Evolutionary conservation across 2,113 vertebrate species (phyloP), one percentile per base, ranked within the genome.

Genomic region (Numida meleagris): DNA sequence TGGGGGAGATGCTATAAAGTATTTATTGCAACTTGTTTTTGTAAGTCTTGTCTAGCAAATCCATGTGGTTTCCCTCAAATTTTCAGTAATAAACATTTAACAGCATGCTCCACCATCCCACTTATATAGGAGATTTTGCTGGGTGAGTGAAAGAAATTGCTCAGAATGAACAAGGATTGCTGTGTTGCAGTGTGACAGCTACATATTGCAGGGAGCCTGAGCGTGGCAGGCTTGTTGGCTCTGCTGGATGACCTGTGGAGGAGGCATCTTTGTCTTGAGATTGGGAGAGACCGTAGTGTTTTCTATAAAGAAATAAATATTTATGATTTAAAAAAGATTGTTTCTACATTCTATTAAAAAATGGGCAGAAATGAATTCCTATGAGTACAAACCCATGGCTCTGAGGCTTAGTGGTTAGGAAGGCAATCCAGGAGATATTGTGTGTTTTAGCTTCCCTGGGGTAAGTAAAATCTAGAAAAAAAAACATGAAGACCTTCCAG

Each of bases 21-120:
- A 82, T 94, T 86, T 94, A 86, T 82, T 75, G 36, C 36, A 23
- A 59, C 51, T 94, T 88, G 50, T 46, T 76, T 90, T 89, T 48
- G 66, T 59, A 82, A 61, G 76, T 48, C 80, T 90, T 88, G 80
- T 88, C 94, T 88, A 73, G 90, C 48, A 81, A 85, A 85, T 68
- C 80, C 75, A 42, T 77, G 87, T 81, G 90, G 83, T 90, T 95
- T 93, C 65, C 84, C 80, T 90, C 91, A 58, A 88, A 85, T 68
- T 90, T 93, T 77, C 43, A 38, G 79, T 42, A 84, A 93, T 90
- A 90, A 95, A 93, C 70, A 82, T 88, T 88, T 85, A 88, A 93
- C 75, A 75, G 78, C 67, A 5, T 78, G 70, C 73, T 82, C 71
- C 86, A 67, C 67, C 78, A 73, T 68, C 59, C 48, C 65, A 85